Base-by-base conservation (phyloP, 2,113 vertebrate species). In the Cyprinus carpio region DNA sequence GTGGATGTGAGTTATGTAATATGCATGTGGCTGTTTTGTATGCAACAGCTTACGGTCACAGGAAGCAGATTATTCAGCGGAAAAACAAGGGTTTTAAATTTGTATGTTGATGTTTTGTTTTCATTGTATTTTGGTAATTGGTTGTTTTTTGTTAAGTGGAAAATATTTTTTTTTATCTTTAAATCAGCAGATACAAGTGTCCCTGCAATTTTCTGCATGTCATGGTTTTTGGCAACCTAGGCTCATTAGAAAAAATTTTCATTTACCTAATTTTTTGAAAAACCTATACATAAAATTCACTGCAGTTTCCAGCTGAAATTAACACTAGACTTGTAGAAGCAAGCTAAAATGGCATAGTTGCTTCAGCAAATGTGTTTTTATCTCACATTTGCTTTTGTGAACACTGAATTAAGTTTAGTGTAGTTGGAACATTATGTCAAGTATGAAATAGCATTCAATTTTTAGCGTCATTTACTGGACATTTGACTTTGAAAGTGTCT, bases 1-100 rank as follows among this genome's bases (percentile, higher is more conserved):
- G 13, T 15, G 29, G 77, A 83, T 60, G 27, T 85, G 64, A 67
- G 75, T 69, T 69, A 85, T 69, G 27, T 81, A 75, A 65, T 10
- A 9, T n/a, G 43, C 18, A 37, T 51, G 37, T 71, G 31, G 84
- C 37, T 82, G 20, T 80, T 75, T 64, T 51, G 20, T 34, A 43
- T 64, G 62, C 37, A 79, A 56, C 72, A 67, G 77, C 60, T 27
- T 81, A 25, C 65, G 16, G 43, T 80, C 78, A 64, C 6, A 80
- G 23, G 58, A 15, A 65, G 29, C 27, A 27, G 15, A 49, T 46
- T 16, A 0, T 18, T 54, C 5, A 64, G 34, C 10, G n/a, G 23
- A 23, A 31, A 46, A 31, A 67, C 5, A 0, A 3, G 2, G n/a
- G 29, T 31, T 67, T 18, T n/a, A n/a, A n/a, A n/a, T n/a, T n/a